These are phyloP conservation scores for Caenorhabditis brenneri DNA, from an alignment of 1,140 invertebrate genomes.

Conservation along the genomic window DNA sequence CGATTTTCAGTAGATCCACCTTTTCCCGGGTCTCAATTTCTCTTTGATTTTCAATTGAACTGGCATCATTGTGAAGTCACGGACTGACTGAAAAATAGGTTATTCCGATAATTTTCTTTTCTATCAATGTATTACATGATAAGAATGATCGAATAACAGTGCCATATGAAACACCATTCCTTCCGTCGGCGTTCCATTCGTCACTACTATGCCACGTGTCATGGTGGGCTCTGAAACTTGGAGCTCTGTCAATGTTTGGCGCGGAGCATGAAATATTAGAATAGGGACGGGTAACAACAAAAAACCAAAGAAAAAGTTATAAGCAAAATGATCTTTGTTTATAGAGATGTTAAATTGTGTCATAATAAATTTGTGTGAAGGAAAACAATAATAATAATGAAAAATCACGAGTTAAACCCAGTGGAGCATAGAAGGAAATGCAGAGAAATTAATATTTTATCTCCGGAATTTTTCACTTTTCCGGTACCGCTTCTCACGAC, in stretches of 20 bases:
- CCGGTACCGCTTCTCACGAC: neutral
- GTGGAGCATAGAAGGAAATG: neutral
- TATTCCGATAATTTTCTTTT: neutral
- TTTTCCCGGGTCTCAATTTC: neutral
- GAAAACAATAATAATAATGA: no score
- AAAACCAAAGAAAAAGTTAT: no score
- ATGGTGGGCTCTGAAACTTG: neutral
- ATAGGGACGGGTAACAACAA: no score
- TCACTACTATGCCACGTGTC: neutral
- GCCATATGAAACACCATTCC: neutral
- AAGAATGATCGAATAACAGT: neutral
- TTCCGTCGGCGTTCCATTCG: neutral
- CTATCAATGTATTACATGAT: neutral
- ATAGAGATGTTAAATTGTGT: no score
- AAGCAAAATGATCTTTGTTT: no score
- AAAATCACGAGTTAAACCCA: neutral
- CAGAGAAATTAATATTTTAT: neutral
- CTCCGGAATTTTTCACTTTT: neutral
- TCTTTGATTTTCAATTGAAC: neutral
- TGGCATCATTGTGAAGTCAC: neutral
- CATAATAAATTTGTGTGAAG: no score
- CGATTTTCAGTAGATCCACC: neutral
- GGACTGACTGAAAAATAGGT: neutral
- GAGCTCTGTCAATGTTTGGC: neutral
- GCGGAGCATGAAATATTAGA: no score